A percentile compares a stretch with the other conserved stretches of the same genome.
Evolutionary conservation across 2,888 invertebrate species (phyloP).

Genomic region (Prostheceraeus crozeri): DNA sequence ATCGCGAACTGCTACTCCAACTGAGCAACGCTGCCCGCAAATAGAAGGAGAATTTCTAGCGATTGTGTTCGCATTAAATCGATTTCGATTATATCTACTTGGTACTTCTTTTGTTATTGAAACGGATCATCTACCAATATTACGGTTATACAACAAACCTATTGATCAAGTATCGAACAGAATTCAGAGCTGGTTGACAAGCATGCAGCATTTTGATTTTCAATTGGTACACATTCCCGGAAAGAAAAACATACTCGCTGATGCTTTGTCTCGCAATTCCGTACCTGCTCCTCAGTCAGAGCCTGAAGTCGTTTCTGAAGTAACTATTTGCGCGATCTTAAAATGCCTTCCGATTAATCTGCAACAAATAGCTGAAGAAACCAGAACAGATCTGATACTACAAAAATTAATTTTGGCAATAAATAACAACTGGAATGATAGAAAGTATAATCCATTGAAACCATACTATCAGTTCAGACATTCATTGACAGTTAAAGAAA

Average conservation of each 20-base stretch:
- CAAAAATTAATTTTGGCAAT: slow-evolving; percentile 17
- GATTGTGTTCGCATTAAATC: slow-evolving; percentile 37
- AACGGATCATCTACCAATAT: slow-evolving; percentile 38
- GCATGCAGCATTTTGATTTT: slow-evolving; percentile 28
- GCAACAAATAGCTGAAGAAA: slow-evolving; percentile 18
- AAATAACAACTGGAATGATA: slow-evolving; percentile 24
- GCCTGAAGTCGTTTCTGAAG: slow-evolving; percentile 24
- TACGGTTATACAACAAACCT: slow-evolving; percentile 20
- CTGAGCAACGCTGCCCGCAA: slow-evolving; percentile 34
- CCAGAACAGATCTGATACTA: background rate
- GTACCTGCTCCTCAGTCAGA: background rate
- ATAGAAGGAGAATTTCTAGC: slow-evolving; percentile 36
- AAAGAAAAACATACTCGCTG: slow-evolving; percentile 27
- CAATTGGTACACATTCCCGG: slow-evolving; percentile 19
- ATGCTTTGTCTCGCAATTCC: slow-evolving; percentile 23
- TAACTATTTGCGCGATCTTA: slow-evolving; percentile 12
- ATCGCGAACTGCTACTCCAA: slow-evolving; percentile 34
- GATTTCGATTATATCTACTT: slow-evolving; percentile 37
- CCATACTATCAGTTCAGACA: slow-evolving; percentile 14
- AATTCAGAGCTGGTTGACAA: slow-evolving; percentile 19
- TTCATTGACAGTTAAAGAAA: slow-evolving; percentile 1
- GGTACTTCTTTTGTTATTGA: slow-evolving; percentile 33
- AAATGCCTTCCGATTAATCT: slow-evolving; percentile 13
- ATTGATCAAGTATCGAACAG: slow-evolving; percentile 29
- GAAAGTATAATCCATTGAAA: slow-evolving; percentile 15